phyloP scores from a whole-genome alignment of 1,140 invertebrate genomes.

The Drosophila kepulauana region DNA sequence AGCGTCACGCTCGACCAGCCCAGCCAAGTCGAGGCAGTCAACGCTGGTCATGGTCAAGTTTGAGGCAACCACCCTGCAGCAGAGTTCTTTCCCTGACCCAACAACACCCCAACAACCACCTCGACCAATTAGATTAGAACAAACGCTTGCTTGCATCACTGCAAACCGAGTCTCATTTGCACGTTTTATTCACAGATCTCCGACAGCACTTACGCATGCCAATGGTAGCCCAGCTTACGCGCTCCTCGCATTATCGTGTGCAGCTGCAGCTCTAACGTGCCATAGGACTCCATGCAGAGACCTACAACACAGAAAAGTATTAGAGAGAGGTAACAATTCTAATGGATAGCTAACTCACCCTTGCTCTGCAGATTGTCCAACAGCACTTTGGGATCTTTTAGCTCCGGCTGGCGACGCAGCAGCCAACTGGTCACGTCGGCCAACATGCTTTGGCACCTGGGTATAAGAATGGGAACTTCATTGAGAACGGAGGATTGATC shows the following conservation, averaged over 20 bases:
- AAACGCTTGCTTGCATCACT: slow-evolving; percentile 55
- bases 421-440: slow-evolving; percentile 77
- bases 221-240: slow-evolving; percentile 66
- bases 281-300: slow-evolving; percentile 69
- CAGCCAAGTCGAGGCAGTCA: slow-evolving; percentile 3
- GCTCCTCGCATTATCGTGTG: slow-evolving; percentile 61
- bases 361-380: slow-evolving; percentile 76
- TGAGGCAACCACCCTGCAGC: slow-evolving; percentile 49
- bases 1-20: slow-evolving; percentile 34
- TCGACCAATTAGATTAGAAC: slow-evolving; percentile 72
- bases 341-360: slow-evolving; percentile 35
- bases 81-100: background rate
- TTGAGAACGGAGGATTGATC: slow-evolving; percentile 30
- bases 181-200: slow-evolving; percentile 67
- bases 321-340: background rate
- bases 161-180: slow-evolving; percentile 19
- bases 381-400: slow-evolving; percentile 77
- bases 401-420: slow-evolving; percentile 73
- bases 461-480: slow-evolving; percentile 71
- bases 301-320: slow-evolving; percentile 7
- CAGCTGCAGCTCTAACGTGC: slow-evolving; percentile 63
- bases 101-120: background rate
- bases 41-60: slow-evolving; percentile 73
- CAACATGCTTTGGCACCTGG: slow-evolving; percentile 71
- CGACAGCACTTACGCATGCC: slow-evolving; percentile 55